A percentile compares a stretch with the other conserved stretches of the same genome.
Conservation (phyloP, 2,797 vertebrate species). For the Apodemus agrarius region DNA sequence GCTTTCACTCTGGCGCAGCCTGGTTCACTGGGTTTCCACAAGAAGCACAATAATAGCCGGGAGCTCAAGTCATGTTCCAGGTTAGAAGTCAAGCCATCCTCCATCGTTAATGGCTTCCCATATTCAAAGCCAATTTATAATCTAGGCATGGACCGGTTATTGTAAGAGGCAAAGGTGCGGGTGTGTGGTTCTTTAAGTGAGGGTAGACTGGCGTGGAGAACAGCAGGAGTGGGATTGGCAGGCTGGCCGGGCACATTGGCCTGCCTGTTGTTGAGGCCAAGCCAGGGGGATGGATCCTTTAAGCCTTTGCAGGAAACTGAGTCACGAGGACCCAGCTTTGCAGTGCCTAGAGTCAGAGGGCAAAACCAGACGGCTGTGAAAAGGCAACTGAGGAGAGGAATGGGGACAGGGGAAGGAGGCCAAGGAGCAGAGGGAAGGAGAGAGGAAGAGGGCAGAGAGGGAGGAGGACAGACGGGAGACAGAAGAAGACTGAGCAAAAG, state of each 20-base stretch:
- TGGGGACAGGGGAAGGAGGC: neutral
- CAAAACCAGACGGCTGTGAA: neutral
- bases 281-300: neutral
- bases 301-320: neutral
- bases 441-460: no score
- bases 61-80: neutral
- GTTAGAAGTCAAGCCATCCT: neutral
- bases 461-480: neutral
- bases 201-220: accelerated
- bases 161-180: neutral
- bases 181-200: neutral
- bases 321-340: neutral
- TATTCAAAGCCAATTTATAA: neutral
- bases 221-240: neutral
- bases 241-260: neutral
- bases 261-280: neutral
- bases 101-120: neutral
- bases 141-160: neutral
- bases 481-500: neutral
- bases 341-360: neutral
- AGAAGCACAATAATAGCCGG: neutral
- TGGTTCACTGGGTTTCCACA: neutral
- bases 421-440: neutral
- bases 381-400: neutral
- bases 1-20: neutral